phyloP scores from a whole-genome alignment of 1,140 invertebrate genomes.

The Drosophila littoralis region DNA sequence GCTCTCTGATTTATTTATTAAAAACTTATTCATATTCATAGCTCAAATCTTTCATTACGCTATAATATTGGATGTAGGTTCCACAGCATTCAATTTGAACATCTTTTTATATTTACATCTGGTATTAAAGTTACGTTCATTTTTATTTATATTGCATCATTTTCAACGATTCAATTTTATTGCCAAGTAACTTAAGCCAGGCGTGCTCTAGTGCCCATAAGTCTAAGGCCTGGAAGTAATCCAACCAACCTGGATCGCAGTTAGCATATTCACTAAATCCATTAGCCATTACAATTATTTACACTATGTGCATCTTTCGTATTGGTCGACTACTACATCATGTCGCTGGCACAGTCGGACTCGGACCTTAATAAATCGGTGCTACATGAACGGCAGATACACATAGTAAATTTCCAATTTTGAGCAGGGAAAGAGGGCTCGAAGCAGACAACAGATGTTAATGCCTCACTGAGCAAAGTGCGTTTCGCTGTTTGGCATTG shows the following conservation, averaged over 20 bases:
- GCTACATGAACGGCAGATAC: conserved; percentile 16
- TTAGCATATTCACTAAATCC: conserved; percentile 57
- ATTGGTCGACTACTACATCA: conserved; percentile 2
- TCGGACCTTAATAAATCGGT: conserved; percentile 51
- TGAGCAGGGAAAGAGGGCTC: not conserved
- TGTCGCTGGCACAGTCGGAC: conserved; percentile 10
- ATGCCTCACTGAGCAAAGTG: conserved; percentile 77
- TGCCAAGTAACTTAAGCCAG: not conserved
- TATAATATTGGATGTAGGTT: too few relatives aligned
- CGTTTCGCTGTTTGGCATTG: conserved; percentile 73
- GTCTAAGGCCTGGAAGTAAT: too few relatives aligned
- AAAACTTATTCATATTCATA: too few relatives aligned
- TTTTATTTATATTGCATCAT: too few relatives aligned
- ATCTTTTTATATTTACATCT: too few relatives aligned
- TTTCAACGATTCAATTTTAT: not conserved
- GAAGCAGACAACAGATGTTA: conserved; percentile 71
- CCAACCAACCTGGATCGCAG: not conserved
- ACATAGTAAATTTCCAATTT: conserved; percentile 21
- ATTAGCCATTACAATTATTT: conserved; percentile 64
- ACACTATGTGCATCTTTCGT: not conserved
- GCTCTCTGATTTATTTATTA: too few relatives aligned
- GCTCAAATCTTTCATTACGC: too few relatives aligned
- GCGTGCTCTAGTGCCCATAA: too few relatives aligned
- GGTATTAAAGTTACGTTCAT: too few relatives aligned
- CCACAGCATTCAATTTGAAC: too few relatives aligned